Evolutionary conservation across 35 echinoderm and acorn worm species (phyloP).

Genomic region (Apostichopus californicus): DNA sequence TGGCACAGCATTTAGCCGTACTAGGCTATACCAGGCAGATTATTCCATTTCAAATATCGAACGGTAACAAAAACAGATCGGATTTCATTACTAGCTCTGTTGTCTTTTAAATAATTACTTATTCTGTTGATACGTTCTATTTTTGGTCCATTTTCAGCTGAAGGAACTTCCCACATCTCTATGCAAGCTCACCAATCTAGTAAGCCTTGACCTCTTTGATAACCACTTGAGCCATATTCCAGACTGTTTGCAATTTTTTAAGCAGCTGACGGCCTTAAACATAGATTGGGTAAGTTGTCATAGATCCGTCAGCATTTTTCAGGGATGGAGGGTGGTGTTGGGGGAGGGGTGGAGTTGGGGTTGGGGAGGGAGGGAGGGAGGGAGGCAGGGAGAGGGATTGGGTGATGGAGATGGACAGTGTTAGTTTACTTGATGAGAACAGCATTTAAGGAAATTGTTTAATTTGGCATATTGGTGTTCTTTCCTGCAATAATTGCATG

Average conservation of each 20-base stretch:
- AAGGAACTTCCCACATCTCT: constrained; percentile 69
- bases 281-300: constrained; percentile 44
- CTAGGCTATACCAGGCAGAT: too few relatives aligned
- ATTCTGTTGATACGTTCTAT: background rate
- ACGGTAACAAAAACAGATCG: too few relatives aligned
- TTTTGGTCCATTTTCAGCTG: constrained; percentile 45
- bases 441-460: too few relatives aligned
- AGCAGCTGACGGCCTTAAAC: constrained; percentile 59
- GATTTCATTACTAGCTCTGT: too few relatives aligned
- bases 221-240: constrained; percentile 69
- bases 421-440: too few relatives aligned
- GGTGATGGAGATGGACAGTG: too few relatives aligned
- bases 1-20: too few relatives aligned
- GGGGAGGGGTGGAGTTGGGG: background rate
- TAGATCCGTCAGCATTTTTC: background rate
- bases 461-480: too few relatives aligned
- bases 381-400: background rate
- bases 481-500: too few relatives aligned
- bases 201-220: constrained; percentile 77
- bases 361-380: background rate
- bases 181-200: constrained; percentile 51
- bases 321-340: background rate
- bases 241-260: constrained; percentile 30
- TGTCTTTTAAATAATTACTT: background rate
- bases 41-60: too few relatives aligned